Evolutionary conservation across 2,113 vertebrate species (phyloP), one percentile per base, ranked within the genome.

Genomic region (Misgurnus anguillicaudatus): DNA sequence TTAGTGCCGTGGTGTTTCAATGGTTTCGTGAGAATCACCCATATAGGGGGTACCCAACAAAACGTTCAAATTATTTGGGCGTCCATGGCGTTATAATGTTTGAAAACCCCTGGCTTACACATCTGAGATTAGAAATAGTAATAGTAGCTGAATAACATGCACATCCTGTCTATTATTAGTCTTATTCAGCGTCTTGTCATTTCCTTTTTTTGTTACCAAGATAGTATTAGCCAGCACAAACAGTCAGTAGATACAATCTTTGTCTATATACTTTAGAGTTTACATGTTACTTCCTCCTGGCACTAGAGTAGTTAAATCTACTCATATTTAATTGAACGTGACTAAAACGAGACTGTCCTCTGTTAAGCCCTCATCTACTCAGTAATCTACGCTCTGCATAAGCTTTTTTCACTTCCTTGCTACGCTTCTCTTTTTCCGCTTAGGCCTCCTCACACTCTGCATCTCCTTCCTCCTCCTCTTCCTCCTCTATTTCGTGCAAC

Each of bases 401-500:
- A 63, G 64, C 71, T 63, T 66, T 58, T 68, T 61, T 70, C 48
- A 64, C 42, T 60, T 64, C 53, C 58, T 77, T 16, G 11, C 39
- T 57, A 60, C 19, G 21, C 21, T 21, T 64, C 38, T 41, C 67
- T 64, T 42, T 51, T 77, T 41, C 88, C 85, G 90, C 88, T 74
- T 80, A 87, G 82, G 83, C 83, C 85, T 90, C 92, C 75, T 95
- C 94, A 91, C 94, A 91, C 88, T 94, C 94, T 91, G 92, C 94
- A 84, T 90, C 95, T 86, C 93, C 93, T 92, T 94, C 94, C 91
- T 93, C 94, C 80, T 93, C 94, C 93, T 93, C 94, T 89, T 95
- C 94, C 91, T 94, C 94, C 92, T 88, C 87, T 75, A 84, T 87
- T 61, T 88, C 87, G 39, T 86, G 85, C 80, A 82, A 85, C 63